Evolutionary conservation across 2,797 vertebrate species (phyloP), one percentile per base, ranked within the genome.

Genomic region (Gymnocypris eckloni): DNA sequence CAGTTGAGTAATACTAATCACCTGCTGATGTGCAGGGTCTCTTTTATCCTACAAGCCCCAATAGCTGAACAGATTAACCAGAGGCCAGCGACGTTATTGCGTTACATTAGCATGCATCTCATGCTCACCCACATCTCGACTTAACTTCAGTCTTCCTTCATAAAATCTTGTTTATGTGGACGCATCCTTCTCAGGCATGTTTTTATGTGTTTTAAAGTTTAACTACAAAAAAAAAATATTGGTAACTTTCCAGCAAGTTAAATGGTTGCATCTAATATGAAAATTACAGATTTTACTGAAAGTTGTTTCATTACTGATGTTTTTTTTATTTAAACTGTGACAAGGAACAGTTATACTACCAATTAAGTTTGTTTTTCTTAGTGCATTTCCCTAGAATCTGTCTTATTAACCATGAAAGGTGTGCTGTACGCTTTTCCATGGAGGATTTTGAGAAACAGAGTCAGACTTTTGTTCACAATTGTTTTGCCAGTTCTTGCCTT

Each of bases 1-100:
- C 81, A 82, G 79, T 81, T 81, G 81, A 83, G 83, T 75, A 45
- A 75, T 85, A 90, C 87, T 91, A 89, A 91, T 90, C 88, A 91
- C 73, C 56, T 82, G 22, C 88, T 88, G 86, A 89, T 88, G 87
- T 88, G 80, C 80, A 28, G 59, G 66, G 71, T 80, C 76, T 84
- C 52, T 52, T 78, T 83, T 87, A 69, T 86, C 70, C 70, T 39
- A 83, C 72, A 66, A 73, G 59, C 76, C 25, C 82, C 45, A 72
- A 86, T 89, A 87, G 84, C 85, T 77, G 79, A 69, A 81, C 69
- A 56, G 54, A 79, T 82, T 83, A 87, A 78, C 15, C 15, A 66
- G 76, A 87, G 75, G 86, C 79, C 86, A 86, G 54, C 39, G 20
- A 76, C 25, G n/a, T 88, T 86, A 88, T 84, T 82, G 66, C 33